Percentiles rank a stretch among this genome's conserved stretches.
These are phyloP conservation scores for Canis aureus DNA, from an alignment of 2,113 vertebrate genomes.

Conservation along the genomic window DNA sequence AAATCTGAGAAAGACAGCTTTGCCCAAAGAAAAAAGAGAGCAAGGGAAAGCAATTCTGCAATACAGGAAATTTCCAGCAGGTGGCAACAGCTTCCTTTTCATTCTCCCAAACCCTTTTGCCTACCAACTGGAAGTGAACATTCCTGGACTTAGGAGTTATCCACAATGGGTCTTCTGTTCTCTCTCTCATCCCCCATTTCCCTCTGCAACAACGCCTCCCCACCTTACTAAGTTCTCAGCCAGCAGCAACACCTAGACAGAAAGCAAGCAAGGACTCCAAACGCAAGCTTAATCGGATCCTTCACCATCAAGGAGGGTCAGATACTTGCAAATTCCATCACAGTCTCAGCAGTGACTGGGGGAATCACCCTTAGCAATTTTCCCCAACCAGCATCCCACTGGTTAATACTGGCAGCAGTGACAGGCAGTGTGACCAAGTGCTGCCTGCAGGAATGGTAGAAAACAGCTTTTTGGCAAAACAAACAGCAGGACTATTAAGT, in stretches of 20 bases:
- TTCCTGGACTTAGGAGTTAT: neutral
- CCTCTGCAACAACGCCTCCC: neutral
- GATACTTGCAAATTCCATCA: neutral
- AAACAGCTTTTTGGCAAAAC: constrained; percentile 69
- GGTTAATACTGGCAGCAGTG: constrained; percentile 1
- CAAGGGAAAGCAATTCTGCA: neutral
- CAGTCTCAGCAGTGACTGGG: neutral
- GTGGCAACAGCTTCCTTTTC: constrained; percentile 84
- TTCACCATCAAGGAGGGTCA: neutral
- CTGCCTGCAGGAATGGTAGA: constrained; percentile 44
- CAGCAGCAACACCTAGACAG: neutral
- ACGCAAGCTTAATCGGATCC: neutral
- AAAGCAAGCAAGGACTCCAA: constrained; percentile 1
- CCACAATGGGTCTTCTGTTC: constrained; percentile 21
- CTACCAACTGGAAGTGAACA: neutral
- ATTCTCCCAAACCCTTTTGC: neutral
- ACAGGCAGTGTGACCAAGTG: neutral
- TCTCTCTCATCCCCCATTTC: neutral
- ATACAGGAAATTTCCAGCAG: constrained; percentile 76
- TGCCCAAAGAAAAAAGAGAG: neutral
- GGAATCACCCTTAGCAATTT: neutral
- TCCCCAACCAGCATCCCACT: neutral
- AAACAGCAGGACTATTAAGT: constrained; percentile 68
- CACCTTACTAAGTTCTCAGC: constrained; percentile 11
- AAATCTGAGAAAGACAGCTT: neutral